Base-by-base conservation (phyloP, 2,113 vertebrate species). In the Theristicus caerulescens region DNA sequence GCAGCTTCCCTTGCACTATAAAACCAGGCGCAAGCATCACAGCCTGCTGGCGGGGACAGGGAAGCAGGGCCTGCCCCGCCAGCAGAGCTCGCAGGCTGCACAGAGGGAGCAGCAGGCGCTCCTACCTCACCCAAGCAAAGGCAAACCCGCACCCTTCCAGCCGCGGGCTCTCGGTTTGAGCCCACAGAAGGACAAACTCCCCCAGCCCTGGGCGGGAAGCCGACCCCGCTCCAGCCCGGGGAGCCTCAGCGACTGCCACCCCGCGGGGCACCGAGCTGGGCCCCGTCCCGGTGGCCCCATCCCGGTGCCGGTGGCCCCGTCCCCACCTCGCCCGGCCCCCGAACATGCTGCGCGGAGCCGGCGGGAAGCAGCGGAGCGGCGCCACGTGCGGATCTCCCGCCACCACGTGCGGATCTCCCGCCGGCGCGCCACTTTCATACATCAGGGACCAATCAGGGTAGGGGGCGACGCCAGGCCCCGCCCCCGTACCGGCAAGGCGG, bases 201-300 rank as follows among this genome's bases (percentile, higher is more conserved):
- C 10, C 36, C 12, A 2, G 3, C 25, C 6, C 5, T 0, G 10
- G 19, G 40, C 0, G 0, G 5, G 14, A 9, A 66, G 27, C 7
- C 4, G 13, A 4, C 6, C 20, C 34, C 0, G 7, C 46, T 18
- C n/a, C 55, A 29, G 11, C 18, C 42, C 11, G 0, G 13, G 24
- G 29, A 47, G 38, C 19, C 27, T 7, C 22, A 3, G 57, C 2
- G 2, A 7, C 38, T 7, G 6, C 0, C 7, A 1, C 32, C 38
- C 38, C 38, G 38, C 38, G 38, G 38, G 38, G 38, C 38, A 38
- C 38, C 7, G 8, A 9, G 24, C 44, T 0, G 29, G 5, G 9
- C 11, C 15, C 42, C 14, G 2, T 1, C 58, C 42, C 20, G 5
- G 32, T 8, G 3, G 11, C 34, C 24, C 7, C 10, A 10, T 14